A percentile compares a stretch with the other conserved stretches of the same genome.
Conservation (phyloP, 2,113 vertebrate genomes). For the Anseranas semipalmata region DNA sequence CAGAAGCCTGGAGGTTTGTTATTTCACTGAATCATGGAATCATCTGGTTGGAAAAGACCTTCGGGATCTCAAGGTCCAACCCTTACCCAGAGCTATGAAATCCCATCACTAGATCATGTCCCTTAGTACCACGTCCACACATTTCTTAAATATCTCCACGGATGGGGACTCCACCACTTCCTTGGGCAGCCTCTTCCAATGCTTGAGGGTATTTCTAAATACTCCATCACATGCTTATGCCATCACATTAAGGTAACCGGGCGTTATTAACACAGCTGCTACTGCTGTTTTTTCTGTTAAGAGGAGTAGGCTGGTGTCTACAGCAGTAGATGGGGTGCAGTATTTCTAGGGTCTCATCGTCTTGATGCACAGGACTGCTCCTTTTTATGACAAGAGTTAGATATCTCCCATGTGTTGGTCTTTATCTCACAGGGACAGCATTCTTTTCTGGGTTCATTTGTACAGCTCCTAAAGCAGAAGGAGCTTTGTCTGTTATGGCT, state of each 20-base stretch:
- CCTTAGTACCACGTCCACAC: neutral
- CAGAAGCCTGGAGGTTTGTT: neutral
- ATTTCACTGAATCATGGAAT: neutral
- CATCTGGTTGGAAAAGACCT: neutral
- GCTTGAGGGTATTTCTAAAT: neutral
- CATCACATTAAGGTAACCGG: neutral
- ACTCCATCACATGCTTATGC: accelerated
- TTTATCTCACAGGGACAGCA: neutral
- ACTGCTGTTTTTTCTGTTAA: neutral
- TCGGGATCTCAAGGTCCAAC: neutral
- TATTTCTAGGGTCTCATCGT: neutral
- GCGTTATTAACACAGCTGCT: neutral
- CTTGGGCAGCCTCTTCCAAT: neutral
- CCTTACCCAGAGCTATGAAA: neutral
- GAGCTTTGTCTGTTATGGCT: neutral
- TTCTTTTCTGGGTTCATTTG: neutral
- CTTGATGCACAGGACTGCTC: neutral
- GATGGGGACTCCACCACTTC: neutral
- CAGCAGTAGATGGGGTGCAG: neutral
- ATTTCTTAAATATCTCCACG: neutral
- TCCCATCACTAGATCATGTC: neutral
- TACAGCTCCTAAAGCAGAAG: neutral
- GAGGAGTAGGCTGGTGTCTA: neutral
- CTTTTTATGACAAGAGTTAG: neutral
- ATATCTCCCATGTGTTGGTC: neutral